Conservation (phyloP, 2,797 vertebrate species). For the Sebastes cheni region DNA sequence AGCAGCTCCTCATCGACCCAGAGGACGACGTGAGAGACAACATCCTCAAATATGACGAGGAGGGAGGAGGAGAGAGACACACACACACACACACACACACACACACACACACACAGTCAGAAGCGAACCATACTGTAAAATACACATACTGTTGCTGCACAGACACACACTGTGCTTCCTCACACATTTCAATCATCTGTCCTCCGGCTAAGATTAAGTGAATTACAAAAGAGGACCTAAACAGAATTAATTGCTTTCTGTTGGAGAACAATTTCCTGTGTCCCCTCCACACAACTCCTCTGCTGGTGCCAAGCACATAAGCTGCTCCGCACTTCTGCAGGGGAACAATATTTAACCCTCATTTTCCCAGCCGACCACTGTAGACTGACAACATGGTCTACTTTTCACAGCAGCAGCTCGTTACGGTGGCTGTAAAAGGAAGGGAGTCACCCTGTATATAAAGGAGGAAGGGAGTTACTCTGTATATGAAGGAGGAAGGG, state of each 20-base stretch:
- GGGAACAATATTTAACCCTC: conserved; percentile 28
- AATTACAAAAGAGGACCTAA: conserved; percentile 57
- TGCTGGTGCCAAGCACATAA: conserved; percentile 41
- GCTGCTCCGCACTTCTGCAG: conserved; percentile 17
- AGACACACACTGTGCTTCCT: conserved; percentile 6
- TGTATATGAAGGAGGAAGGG: too few species aligned
- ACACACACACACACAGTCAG: neutral
- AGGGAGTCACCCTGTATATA: neutral
- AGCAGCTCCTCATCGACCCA: conserved; percentile 94
- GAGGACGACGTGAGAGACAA: conserved; percentile 95
- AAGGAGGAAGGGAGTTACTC: too few species aligned
- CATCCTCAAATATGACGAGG: conserved; percentile 94
- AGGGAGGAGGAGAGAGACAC: conserved; percentile 89
- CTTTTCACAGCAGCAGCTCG: neutral
- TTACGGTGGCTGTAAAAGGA: neutral
- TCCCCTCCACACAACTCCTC: conserved; percentile 42
- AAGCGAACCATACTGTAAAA: neutral
- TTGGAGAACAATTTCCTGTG: conserved; percentile 61
- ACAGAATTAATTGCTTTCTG: conserved; percentile 67
- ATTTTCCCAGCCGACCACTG: neutral
- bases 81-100: neutral
- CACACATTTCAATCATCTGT: conserved; percentile 58
- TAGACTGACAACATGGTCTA: neutral
- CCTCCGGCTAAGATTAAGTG: conserved; percentile 61
- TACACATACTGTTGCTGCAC: conserved; percentile 2